Evolutionary conservation across 2,888 invertebrate species (phyloP).

Genomic region (Cephus rjabovi): DNA sequence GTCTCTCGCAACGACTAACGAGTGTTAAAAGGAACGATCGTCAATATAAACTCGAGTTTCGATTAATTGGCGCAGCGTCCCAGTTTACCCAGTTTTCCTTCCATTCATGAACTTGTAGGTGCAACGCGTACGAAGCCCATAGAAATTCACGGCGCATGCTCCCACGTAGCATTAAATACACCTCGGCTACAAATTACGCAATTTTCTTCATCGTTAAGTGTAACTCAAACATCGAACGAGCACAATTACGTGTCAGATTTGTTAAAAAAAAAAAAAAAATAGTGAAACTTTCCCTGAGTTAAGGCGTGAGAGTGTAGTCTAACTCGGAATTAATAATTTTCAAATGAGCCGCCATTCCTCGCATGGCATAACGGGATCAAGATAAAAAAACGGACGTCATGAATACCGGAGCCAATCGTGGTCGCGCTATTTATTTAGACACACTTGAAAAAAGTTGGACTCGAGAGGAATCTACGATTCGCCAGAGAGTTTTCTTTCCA

Average conservation of each 20-base stretch:
- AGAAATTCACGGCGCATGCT: neutral
- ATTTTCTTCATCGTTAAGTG: neutral
- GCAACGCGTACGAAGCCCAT: neutral
- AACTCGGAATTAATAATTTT: neutral
- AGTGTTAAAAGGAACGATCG: neutral
- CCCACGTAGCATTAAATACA: neutral
- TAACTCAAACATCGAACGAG: neutral
- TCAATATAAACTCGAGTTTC: neutral
- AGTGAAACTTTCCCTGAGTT: no score
- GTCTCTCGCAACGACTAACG: neutral
- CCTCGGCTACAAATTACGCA: neutral
- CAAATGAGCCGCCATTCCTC: neutral
- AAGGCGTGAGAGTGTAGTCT: neutral
- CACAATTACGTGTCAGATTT: neutral
- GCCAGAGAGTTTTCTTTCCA: conserved; percentile 37
- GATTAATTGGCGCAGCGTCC: neutral
- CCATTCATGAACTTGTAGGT: neutral
- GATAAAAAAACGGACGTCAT: no score
- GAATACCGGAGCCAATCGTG: no score
- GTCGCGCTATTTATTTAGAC: no score
- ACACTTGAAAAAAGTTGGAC: no score
- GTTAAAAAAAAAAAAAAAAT: neutral
- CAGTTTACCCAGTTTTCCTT: neutral
- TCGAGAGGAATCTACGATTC: conserved; percentile 13
- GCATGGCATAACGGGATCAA: no score